Evolutionary conservation across 2,113 vertebrate genomes (phyloP).

Genomic region (Montifringilla adamsi): DNA sequence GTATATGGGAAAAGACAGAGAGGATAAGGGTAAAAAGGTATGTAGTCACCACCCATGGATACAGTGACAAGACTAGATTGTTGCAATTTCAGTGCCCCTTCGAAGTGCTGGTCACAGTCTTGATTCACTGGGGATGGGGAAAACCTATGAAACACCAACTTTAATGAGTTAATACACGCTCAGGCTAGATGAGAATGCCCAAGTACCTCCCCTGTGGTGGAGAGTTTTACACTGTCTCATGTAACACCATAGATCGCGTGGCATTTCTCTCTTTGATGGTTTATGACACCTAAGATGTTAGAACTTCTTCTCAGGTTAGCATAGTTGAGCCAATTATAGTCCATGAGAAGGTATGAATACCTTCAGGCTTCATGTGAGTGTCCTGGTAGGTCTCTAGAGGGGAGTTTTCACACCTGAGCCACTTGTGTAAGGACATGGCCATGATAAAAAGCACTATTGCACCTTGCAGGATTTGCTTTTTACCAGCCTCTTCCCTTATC

Average conservation of each 20-base stretch:
- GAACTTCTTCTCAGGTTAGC: background rate
- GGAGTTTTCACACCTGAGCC: background rate
- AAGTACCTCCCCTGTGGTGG: background rate
- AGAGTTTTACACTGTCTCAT: background rate
- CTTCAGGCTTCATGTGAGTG: fast-evolving
- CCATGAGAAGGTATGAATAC: background rate
- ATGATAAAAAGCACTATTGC: background rate
- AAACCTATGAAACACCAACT: background rate
- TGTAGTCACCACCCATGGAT: background rate
- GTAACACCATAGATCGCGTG: fast-evolving
- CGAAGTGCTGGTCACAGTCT: background rate
- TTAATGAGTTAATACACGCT: background rate
- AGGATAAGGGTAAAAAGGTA: background rate
- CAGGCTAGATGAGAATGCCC: background rate
- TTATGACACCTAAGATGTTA: background rate
- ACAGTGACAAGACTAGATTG: background rate
- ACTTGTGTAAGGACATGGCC: no score
- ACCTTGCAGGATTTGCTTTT: background rate
- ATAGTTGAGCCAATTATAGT: background rate
- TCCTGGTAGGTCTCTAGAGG: background rate
- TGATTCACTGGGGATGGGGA: background rate
- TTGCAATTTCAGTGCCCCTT: background rate
- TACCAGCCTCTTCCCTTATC: background rate
- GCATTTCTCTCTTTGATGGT: background rate
- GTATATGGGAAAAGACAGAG: background rate